Evolutionary conservation across 2,888 invertebrate genomes (phyloP), one percentile per base, ranked within the genome.

Genomic region (Cantharis rustica): DNA sequence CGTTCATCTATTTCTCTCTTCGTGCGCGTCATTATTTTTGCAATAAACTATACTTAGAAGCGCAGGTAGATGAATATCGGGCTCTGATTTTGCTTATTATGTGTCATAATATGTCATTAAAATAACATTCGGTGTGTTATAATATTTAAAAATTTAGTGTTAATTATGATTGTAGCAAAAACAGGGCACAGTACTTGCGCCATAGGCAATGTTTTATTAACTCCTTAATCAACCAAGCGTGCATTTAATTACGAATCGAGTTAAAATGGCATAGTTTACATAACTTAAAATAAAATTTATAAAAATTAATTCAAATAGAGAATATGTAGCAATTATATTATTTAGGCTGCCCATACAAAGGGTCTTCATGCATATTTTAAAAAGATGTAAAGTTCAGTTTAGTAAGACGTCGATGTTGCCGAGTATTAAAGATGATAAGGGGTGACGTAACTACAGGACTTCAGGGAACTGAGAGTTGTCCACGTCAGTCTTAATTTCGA

Each of bases 381-480:
- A 27, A 75, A 66, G 16, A 74, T 71, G 75, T 72, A 72, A 68
- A 75, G 61, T 62, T 75, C 68, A 16, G 23, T 72, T 16, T 68
- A 68, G 47, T 61, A 20, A 62, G 68, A 75, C 17, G 61, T 15
- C 31, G 47, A 63, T 71, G 68, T 20, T 31, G 62, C 68, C 15
- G n/a, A 71, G 64, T 70, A 73, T 73, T 68, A 74, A 71, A 77
- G 75, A 79, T 79, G 79, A 79, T 79, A 75, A 73, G 73, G 79
- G 79, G 71, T 79, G 79, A 79, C 79, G 75, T 75, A 73, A 61
- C 69, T 73, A 75, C 72, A 79, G 77, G 77, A 77, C 76, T 75
- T 76, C 63, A 64, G 79, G 75, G 79, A 79, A 79, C 78, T 78
- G 78, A 78, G 79, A 76, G 78, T 79, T 78, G 79, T 78, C 78